Base-by-base conservation (phyloP, 92 coral and sea anemone species). In the Siderastrea radians region DNA sequence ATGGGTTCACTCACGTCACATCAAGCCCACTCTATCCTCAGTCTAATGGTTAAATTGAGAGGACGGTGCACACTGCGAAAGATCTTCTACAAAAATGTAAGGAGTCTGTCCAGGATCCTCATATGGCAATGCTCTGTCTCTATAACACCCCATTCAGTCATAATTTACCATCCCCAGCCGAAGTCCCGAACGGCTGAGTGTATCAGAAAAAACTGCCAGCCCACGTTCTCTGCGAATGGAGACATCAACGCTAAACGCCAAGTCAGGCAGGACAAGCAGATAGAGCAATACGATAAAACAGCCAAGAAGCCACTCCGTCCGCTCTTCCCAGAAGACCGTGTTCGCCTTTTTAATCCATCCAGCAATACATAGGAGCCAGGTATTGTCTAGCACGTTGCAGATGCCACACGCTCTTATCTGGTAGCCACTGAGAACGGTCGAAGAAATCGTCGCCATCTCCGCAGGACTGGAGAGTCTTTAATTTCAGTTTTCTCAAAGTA, bases 121-220 rank as follows among this genome's bases (percentile, higher is more conserved):
- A 85, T 54, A 68, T 88, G 52, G 97, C 93, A 3, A 92, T 94
- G 94, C 84, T 92, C 11, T 94, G 98, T 79, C 85, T 94, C 10
- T 78, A 86, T 44, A 90, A 89, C 50, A 92, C 92, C 66, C 94
- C 98, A 10, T 77, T 94, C 43, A 84, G 86, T 83, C 94, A 90
- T 58, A 55, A 59, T 48, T 52, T 90, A 19, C 92, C 95, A 11
- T 94, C 97, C 46, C 93, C 97, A 8, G 86, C 97, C 46, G 93
- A 91, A 75, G 77, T 89, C 61, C 72, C 87, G 51, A 94, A 92
- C 49, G 90, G 83, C 61, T 73, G 91, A 51, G 83, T 88, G 15
- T 89, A 94, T 72, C 92, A 94, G 88, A 81, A 92, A 15, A 94
- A 94, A 66, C 92, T 94, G 43, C 95, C 95, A 92, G 65, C 85